These are phyloP conservation scores for Drosophila gaucha DNA, from an alignment of 2,888 invertebrate species.

Conservation along the genomic window DNA sequence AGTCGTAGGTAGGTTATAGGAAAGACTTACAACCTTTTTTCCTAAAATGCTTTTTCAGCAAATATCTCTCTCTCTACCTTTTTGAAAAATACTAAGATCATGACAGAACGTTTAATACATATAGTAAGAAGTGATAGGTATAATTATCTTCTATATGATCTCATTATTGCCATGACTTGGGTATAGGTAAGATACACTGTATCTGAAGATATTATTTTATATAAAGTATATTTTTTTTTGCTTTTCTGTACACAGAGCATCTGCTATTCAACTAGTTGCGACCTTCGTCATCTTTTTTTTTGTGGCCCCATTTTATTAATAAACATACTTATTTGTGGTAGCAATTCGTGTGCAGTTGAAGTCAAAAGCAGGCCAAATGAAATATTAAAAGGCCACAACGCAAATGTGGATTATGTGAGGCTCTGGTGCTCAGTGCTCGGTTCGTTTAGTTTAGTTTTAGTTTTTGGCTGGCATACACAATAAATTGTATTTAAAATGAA, in stretches of 20 bases:
- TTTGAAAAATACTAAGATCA: no score
- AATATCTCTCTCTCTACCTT: no score
- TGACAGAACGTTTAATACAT: no score
- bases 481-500: slow-evolving; percentile 79
- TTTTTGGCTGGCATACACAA: slow-evolving; percentile 61
- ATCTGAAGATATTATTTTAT: no score
- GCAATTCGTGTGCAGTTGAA: slow-evolving; percentile 11
- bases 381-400: slow-evolving; percentile 69
- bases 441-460: slow-evolving; percentile 61
- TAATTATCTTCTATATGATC: no score
- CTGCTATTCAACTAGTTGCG: not conserved
- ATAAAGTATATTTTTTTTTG: no score
- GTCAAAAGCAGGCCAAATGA: slow-evolving; percentile 38
- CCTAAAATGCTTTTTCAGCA: no score
- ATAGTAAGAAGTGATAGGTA: no score
- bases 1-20: no score
- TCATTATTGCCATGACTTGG: no score
- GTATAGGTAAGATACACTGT: no score
- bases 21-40: no score
- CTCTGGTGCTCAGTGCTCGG: slow-evolving; percentile 19
- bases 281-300: not conserved
- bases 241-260: not conserved
- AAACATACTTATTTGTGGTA: slow-evolving; percentile 49
- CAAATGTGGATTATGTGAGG: slow-evolving; percentile 65
- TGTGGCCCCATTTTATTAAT: slow-evolving; percentile 63